phyloP scores from a whole-genome alignment of 2,797 vertebrate species.

The Lates japonicus region DNA sequence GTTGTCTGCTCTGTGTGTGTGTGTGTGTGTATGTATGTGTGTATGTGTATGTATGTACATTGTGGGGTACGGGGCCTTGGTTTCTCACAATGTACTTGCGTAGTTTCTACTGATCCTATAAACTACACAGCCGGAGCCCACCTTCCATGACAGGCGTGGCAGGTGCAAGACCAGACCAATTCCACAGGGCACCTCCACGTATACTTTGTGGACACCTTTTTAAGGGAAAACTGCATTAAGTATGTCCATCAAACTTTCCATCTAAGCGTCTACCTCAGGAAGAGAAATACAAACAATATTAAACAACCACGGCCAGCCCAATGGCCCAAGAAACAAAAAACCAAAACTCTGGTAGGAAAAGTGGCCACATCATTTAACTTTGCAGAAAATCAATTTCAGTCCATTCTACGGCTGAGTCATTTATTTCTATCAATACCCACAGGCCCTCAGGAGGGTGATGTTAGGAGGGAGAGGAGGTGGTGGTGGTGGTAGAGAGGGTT shows the following conservation, averaged over 20 bases:
- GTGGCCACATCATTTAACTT: constrained; percentile 61
- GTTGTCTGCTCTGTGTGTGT: constrained; percentile 65
- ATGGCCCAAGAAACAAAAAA: constrained; percentile 65
- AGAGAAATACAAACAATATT: too few species aligned
- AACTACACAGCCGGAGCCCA: too few species aligned
- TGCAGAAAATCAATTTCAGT: constrained; percentile 67
- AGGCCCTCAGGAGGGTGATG: constrained; percentile 9
- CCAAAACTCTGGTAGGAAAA: constrained; percentile 25
- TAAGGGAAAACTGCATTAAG: too few species aligned
- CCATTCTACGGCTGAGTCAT: constrained; percentile 62
- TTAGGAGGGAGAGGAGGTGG: background rate
- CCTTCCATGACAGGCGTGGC: background rate
- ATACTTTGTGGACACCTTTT: too few species aligned
- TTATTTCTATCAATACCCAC: constrained; percentile 63
- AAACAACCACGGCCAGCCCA: constrained; percentile 42
- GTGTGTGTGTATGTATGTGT: constrained; percentile 15
- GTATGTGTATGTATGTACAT: too few species aligned
- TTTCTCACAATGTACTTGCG: constrained; percentile 48
- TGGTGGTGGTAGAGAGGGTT: background rate
- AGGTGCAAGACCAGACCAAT: constrained; percentile 8
- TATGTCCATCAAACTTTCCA: too few species aligned
- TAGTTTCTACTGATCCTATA: background rate
- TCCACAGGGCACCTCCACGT: too few species aligned
- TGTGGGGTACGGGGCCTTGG: constrained; percentile 15
- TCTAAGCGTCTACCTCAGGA: too few species aligned